phyloP scores from a whole-genome alignment of 2,113 vertebrate species.

The Anhinga anhinga region DNA sequence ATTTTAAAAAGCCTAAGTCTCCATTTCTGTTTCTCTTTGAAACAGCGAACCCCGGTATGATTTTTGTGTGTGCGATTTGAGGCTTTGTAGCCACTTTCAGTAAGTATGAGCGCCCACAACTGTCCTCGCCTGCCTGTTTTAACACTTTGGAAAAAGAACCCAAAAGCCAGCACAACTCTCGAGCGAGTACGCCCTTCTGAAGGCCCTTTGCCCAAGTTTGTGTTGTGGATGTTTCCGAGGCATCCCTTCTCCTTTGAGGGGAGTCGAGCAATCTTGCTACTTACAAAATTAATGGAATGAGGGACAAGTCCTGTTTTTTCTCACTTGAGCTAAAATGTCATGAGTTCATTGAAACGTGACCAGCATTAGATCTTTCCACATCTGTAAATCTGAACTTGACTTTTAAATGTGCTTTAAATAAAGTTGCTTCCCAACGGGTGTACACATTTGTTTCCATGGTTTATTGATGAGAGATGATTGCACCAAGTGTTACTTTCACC shows the following conservation, averaged over 20 bases:
- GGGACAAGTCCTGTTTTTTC: background rate
- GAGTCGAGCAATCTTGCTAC: background rate
- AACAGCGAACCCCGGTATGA: background rate
- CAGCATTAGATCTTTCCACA: background rate
- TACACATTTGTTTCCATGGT: constrained; percentile 35
- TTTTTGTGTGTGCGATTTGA: background rate
- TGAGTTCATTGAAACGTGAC: background rate
- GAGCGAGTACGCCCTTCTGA: background rate
- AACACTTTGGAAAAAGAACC: background rate
- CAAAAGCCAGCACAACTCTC: background rate
- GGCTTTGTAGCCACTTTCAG: background rate
- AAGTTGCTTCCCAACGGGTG: background rate
- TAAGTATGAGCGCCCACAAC: background rate
- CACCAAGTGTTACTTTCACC: background rate
- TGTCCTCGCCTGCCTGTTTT: background rate
- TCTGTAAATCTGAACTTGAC: background rate
- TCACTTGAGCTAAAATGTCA: background rate
- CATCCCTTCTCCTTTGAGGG: background rate
- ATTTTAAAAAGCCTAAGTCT: background rate
- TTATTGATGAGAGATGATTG: constrained; percentile 51
- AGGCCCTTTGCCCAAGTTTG: background rate
- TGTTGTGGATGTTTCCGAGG: background rate
- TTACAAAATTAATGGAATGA: background rate
- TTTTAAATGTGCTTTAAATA: constrained; percentile 15
- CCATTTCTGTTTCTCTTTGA: background rate